phyloP scores from a whole-genome alignment of 2,888 invertebrate species.

The Dynastes maya region DNA sequence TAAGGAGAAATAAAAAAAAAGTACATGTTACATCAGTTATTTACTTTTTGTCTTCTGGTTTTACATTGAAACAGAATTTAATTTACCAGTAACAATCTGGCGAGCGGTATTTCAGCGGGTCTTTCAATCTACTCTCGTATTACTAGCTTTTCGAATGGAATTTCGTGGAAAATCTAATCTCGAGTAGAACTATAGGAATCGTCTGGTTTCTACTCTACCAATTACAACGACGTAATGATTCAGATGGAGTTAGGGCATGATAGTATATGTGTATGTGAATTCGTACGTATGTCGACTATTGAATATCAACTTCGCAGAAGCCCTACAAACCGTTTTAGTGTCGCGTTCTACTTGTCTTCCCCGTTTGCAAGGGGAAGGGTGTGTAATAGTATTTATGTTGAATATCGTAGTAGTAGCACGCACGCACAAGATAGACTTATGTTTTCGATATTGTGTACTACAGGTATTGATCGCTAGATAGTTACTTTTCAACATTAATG shows the following conservation, averaged over 20 bases:
- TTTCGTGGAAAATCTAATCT: constrained; percentile 14
- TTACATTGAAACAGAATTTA: not conserved
- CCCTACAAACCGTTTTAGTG: not conserved
- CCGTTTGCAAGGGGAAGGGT: not conserved
- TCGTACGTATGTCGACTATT: not conserved
- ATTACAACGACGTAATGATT: not conserved
- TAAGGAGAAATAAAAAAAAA: too few species aligned
- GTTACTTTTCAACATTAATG: constrained; percentile 7
- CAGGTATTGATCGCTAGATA: constrained; percentile 13
- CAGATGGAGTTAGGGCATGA: not conserved
- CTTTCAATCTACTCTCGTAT: not conserved
- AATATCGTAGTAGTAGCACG: not conserved
- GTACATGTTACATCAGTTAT: not conserved
- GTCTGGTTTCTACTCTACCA: not conserved
- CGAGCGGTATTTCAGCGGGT: not conserved
- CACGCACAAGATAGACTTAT: constrained; percentile 7
- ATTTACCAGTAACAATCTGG: not conserved
- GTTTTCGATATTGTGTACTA: constrained; percentile 10
- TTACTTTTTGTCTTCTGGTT: not conserved
- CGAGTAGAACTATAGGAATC: not conserved
- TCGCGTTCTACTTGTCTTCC: not conserved
- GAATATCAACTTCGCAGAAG: not conserved
- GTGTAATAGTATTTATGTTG: not conserved
- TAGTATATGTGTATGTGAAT: not conserved
- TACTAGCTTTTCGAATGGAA: constrained; percentile 14